phyloP scores from a whole-genome alignment of 2,888 invertebrate genomes.

The Cryptus viduatorius region DNA sequence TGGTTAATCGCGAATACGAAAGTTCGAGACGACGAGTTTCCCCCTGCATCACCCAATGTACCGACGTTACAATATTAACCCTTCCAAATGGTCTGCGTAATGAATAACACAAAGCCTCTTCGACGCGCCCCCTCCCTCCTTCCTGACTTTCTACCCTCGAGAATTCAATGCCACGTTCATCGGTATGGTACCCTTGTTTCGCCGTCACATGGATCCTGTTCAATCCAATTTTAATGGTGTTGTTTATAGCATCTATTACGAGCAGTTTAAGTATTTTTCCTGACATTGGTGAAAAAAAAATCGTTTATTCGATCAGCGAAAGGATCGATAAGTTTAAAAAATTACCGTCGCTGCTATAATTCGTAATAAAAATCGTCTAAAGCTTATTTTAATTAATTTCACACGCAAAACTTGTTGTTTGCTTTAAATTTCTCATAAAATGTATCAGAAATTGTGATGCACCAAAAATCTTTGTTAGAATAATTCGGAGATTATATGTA shows the following conservation, averaged over 20 bases:
- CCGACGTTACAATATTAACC: constrained; percentile 34
- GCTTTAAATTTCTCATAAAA: no score
- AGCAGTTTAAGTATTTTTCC: background rate
- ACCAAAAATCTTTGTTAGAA: no score
- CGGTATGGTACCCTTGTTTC: background rate
- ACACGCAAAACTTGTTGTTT: no score
- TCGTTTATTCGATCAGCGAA: no score
- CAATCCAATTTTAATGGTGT: background rate
- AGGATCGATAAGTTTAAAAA: no score
- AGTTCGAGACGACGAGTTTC: constrained; percentile 69
- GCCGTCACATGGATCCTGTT: background rate
- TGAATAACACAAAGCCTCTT: background rate
- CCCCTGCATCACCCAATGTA: constrained; percentile 35
- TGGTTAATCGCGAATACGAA: constrained; percentile 75
- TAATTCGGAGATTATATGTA: no score
- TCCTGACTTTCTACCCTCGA: constrained; percentile 10
- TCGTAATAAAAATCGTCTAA: background rate
- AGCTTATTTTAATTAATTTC: no score
- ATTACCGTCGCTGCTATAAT: background rate
- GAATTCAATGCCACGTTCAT: background rate
- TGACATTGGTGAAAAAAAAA: background rate
- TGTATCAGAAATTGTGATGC: no score
- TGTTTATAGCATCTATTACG: background rate
- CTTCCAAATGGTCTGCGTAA: background rate
- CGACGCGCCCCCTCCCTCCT: background rate